Evolutionary conservation across 1,140 invertebrate species (phyloP).

Genomic region (Microplitis mediator): DNA sequence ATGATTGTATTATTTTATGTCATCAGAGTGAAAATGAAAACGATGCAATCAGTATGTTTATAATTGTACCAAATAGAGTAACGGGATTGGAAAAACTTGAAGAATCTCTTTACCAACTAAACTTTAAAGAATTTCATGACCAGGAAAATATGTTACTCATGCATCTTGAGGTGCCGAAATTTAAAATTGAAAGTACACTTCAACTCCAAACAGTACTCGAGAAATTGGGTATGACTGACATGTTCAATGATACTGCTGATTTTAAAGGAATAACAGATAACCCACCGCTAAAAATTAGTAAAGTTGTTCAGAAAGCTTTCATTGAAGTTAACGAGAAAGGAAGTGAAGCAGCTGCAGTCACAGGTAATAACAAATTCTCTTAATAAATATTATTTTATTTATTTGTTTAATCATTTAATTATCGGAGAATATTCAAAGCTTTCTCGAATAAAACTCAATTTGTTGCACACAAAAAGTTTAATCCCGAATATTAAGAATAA

Average conservation of each 20-base stretch:
- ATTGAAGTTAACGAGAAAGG: conserved; percentile 63
- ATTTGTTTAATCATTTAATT: too few species aligned
- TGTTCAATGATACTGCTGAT: conserved; percentile 63
- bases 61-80: conserved; percentile 60
- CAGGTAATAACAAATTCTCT: conserved; percentile 42
- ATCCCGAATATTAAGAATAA: too few species aligned
- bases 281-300: conserved; percentile 56
- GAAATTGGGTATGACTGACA: conserved; percentile 61
- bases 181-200: conserved; percentile 71
- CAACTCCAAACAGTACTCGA: conserved; percentile 65
- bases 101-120: conserved; percentile 50
- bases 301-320: conserved; percentile 69
- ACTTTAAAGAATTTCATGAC: conserved; percentile 53
- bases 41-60: conserved; percentile 65
- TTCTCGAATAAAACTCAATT: too few species aligned
- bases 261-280: conserved; percentile 62
- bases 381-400: not conserved
- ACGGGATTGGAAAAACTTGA: conserved; percentile 58
- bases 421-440: too few species aligned
- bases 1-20: not conserved
- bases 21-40: conserved; percentile 50
- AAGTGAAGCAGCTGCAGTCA: conserved; percentile 51
- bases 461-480: too few species aligned
- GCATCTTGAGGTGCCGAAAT: conserved; percentile 69
- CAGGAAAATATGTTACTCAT: conserved; percentile 51